These are phyloP conservation scores for Orestias chungarensis DNA, from an alignment of 2,797 vertebrate genomes.

Conservation along the genomic window DNA sequence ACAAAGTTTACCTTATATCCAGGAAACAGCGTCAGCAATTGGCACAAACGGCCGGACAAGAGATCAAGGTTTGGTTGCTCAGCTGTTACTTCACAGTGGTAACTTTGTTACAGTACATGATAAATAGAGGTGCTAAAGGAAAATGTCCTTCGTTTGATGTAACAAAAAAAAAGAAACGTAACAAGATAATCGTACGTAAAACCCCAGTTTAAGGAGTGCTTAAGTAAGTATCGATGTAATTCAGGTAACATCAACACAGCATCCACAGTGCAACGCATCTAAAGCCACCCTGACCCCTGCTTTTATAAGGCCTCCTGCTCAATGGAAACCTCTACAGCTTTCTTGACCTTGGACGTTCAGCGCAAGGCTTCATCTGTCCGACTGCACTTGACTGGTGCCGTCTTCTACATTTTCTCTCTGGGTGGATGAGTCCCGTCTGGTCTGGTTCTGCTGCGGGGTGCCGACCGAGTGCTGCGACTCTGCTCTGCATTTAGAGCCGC, in stretches of 20 bases:
- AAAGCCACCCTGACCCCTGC: constrained; percentile 36
- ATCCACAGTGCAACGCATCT: constrained; percentile 46
- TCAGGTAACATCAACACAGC: constrained; percentile 26
- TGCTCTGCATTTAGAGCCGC: constrained; percentile 42
- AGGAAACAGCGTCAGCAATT: neutral
- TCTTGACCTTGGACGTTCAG: constrained; percentile 1
- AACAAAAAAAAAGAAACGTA: constrained; percentile 15
- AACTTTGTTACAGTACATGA: constrained; percentile 25
- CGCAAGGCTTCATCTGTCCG: constrained; percentile 40
- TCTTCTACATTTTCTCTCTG: constrained; percentile 41
- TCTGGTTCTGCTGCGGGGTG: constrained; percentile 16
- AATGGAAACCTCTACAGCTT: neutral
- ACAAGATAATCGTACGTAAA: constrained; percentile 3
- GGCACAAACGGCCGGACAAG: neutral
- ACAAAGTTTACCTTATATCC: neutral
- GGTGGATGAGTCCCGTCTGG: constrained; percentile 23
- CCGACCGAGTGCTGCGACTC: neutral
- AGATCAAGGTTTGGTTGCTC: neutral
- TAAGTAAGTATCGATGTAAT: neutral
- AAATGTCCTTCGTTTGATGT: neutral
- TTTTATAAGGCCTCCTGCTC: constrained; percentile 31
- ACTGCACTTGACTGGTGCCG: constrained; percentile 6
- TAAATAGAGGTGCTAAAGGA: constrained; percentile 28
- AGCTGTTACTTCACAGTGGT: constrained; percentile 32
- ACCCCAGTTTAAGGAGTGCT: neutral